Conservation (phyloP, 2,797 vertebrate genomes). For the Podargus strigoides region DNA sequence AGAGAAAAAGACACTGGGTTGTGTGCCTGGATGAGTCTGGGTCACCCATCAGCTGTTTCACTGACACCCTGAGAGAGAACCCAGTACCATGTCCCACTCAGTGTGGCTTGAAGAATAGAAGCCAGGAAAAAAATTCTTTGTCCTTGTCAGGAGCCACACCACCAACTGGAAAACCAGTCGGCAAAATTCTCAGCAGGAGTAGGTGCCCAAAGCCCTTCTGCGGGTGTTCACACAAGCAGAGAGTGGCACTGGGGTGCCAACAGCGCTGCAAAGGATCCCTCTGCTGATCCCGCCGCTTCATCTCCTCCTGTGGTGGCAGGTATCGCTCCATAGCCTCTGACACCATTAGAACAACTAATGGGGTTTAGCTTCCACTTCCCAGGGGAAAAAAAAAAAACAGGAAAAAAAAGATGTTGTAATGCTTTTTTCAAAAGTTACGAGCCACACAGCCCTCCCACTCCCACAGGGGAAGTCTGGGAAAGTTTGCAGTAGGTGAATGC, state of each 20-base stretch:
- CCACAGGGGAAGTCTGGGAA: background rate
- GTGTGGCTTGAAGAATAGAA: background rate
- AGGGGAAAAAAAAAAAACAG: background rate
- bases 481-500: background rate
- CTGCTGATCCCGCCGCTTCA: background rate
- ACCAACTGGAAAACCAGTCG: background rate
- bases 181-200: background rate
- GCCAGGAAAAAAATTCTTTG: background rate
- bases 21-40: background rate
- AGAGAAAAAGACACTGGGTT: background rate
- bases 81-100: background rate
- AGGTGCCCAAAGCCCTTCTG: background rate
- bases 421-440: background rate
- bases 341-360: fast-evolving
- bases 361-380: background rate
- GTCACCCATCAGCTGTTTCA: background rate
- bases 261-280: background rate
- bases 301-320: background rate
- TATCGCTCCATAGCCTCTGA: background rate
- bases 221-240: fast-evolving
- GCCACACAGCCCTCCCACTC: background rate
- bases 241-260: background rate
- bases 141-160: background rate
- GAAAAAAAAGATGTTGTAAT: fast-evolving
- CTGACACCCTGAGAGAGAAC: background rate